phyloP scores from a whole-genome alignment of 2,888 invertebrate species.

The Operophtera brumata region DNA sequence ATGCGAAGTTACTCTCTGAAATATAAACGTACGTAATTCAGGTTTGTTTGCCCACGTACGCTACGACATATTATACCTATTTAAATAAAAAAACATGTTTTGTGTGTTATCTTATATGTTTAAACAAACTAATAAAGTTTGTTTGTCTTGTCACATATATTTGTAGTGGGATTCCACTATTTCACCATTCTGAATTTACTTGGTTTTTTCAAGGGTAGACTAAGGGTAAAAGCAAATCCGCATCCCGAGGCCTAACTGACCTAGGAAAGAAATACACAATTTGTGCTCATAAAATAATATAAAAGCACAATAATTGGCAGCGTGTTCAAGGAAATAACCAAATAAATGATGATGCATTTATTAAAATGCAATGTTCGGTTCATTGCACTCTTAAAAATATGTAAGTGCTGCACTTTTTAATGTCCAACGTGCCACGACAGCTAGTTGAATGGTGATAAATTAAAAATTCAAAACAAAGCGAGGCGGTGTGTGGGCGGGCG shows the following conservation, averaged over 20 bases:
- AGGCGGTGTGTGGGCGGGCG: constrained; percentile 69
- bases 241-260: neutral
- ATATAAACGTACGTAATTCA: neutral
- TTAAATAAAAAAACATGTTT: too few species aligned
- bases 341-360: constrained; percentile 13
- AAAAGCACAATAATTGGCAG: neutral
- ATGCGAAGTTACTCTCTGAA: neutral
- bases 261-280: neutral
- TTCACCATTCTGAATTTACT: neutral
- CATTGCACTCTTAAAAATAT: constrained; percentile 28
- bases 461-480: constrained; percentile 79
- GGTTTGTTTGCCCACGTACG: neutral
- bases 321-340: neutral
- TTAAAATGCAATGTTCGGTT: constrained; percentile 27
- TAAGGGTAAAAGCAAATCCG: neutral
- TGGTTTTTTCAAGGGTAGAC: neutral
- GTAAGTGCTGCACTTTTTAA: constrained; percentile 50
- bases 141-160: too few species aligned
- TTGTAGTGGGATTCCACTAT: neutral
- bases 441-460: constrained; percentile 75
- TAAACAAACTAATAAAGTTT: too few species aligned
- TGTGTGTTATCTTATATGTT: too few species aligned
- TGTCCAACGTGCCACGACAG: constrained; percentile 52
- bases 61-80: neutral
- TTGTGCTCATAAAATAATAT: neutral